A percentile compares a stretch with the other conserved stretches of the same genome.
phyloP scores from a whole-genome alignment of 2,888 invertebrate species.

The Furcula furcula region DNA sequence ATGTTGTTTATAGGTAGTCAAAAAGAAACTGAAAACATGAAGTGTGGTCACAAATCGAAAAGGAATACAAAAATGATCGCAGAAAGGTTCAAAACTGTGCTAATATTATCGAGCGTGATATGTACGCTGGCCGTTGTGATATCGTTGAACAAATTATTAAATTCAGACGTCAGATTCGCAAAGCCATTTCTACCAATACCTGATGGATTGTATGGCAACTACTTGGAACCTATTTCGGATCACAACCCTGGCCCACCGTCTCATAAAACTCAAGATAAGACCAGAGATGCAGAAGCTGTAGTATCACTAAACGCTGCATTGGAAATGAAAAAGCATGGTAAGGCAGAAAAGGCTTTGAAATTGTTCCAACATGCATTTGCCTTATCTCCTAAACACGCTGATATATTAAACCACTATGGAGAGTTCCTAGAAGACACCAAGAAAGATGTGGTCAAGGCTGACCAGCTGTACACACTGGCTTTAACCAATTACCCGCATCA shows the following conservation, averaged over 20 bases:
- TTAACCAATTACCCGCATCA: constrained; percentile 92
- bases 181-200: constrained; percentile 73
- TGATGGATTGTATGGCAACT: constrained; percentile 63
- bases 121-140: constrained; percentile 67
- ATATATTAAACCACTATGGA: constrained; percentile 95
- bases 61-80: constrained; percentile 63
- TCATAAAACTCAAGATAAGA: constrained; percentile 42
- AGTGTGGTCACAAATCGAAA: constrained; percentile 47
- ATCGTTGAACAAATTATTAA: constrained; percentile 64
- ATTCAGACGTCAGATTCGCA: constrained; percentile 57
- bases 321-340: constrained; percentile 91
- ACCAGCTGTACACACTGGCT: constrained; percentile 94
- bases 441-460: constrained; percentile 93
- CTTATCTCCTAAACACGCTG: constrained; percentile 95
- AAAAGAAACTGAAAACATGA: constrained; percentile 55
- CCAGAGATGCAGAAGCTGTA: constrained; percentile 86
- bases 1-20: constrained; percentile 72
- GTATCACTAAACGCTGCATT: constrained; percentile 91
- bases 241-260: constrained; percentile 36
- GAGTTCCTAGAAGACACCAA: constrained; percentile 94
- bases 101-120: constrained; percentile 68
- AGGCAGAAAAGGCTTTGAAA: constrained; percentile 92
- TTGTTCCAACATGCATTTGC: constrained; percentile 95
- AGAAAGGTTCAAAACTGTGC: constrained; percentile 68
- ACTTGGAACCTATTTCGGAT: constrained; percentile 56